These are phyloP conservation scores for Oxytorus armatus DNA, from an alignment of 2,888 invertebrate genomes.

Conservation along the genomic window DNA sequence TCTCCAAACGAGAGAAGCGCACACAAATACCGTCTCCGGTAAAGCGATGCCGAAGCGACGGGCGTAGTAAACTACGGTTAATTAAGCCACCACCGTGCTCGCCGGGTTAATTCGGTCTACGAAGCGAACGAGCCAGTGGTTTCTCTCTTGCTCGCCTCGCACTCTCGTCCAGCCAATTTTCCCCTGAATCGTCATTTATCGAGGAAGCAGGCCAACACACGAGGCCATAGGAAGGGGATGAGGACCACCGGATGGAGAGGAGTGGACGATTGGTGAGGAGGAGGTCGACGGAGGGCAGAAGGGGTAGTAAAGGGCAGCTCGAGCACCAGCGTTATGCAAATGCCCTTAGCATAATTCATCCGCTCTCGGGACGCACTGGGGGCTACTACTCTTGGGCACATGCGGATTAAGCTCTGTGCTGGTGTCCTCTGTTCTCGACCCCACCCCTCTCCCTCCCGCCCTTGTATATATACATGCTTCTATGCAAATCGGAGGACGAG, in stretches of 20 bases:
- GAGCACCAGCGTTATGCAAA: slow-evolving; percentile 79
- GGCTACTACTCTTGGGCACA: slow-evolving; percentile 59
- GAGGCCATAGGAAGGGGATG: slow-evolving; percentile 11
- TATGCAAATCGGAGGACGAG: slow-evolving; percentile 74
- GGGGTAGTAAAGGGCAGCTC: slow-evolving; percentile 53
- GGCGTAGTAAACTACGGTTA: slow-evolving; percentile 73
- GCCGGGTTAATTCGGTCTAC: slow-evolving; percentile 60
- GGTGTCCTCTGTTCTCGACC: slow-evolving; percentile 42
- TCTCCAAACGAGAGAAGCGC: slow-evolving; percentile 21
- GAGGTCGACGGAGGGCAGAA: slow-evolving; percentile 2
- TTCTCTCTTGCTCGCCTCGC: slow-evolving; percentile 62
- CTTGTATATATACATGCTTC: slow-evolving; percentile 69
- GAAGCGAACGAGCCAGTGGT: slow-evolving; percentile 50
- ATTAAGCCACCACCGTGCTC: slow-evolving; percentile 70
- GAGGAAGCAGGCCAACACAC: slow-evolving; percentile 67
- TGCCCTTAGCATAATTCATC: slow-evolving; percentile 79
- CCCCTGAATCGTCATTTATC: slow-evolving; percentile 81
- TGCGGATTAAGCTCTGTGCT: slow-evolving; percentile 73
- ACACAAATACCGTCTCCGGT: slow-evolving; percentile 53
- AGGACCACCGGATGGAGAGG: slow-evolving; percentile 8
- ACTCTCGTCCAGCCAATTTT: slow-evolving; percentile 74
- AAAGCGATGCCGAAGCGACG: slow-evolving; percentile 54
- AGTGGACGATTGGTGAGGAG: slow-evolving; percentile 12
- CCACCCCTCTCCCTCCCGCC: slow-evolving; percentile 13
- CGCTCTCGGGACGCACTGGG: slow-evolving; percentile 67